phyloP scores from a whole-genome alignment of 2,888 invertebrate species.

The Coelinius sp. region DNA sequence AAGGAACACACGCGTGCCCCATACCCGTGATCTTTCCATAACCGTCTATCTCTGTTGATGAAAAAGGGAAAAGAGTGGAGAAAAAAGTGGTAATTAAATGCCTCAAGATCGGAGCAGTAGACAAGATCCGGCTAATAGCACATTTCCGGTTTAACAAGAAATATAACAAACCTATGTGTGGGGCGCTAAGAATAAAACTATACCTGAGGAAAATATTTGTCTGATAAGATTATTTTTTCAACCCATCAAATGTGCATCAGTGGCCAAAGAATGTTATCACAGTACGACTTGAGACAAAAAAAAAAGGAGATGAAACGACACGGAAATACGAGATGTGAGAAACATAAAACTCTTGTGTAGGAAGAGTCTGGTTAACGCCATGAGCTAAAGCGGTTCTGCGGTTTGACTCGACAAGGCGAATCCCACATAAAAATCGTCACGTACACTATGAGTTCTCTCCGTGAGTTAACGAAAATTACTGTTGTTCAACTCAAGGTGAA shows the following conservation, averaged over 20 bases:
- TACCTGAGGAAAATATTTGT: background rate
- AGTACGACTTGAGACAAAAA: background rate
- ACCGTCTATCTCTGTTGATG: background rate
- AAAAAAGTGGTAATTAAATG: slow-evolving; percentile 51
- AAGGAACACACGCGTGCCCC: background rate
- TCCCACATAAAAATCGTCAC: slow-evolving; percentile 17
- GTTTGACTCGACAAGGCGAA: background rate
- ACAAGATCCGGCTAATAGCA: slow-evolving; percentile 50
- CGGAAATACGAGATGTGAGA: slow-evolving; percentile 17
- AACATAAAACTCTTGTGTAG: slow-evolving; percentile 19
- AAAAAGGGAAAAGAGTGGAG: background rate
- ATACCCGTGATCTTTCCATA: slow-evolving; percentile 17
- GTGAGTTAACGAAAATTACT: slow-evolving; percentile 17
- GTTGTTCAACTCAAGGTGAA: slow-evolving; percentile 4
- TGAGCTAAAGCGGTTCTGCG: background rate
- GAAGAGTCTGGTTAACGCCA: slow-evolving; percentile 16
- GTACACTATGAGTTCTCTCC: slow-evolving; percentile 12
- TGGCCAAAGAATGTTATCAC: background rate
- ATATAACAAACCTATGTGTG: background rate
- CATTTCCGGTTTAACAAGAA: slow-evolving; percentile 44
- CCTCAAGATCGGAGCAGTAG: slow-evolving; percentile 45
- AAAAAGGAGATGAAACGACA: background rate
- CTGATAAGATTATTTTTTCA: background rate
- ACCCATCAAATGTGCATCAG: background rate
- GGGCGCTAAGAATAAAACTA: background rate